These are phyloP conservation scores for Chelidonichthys spinosus DNA, from an alignment of 2,797 vertebrate species.

Conservation along the genomic window DNA sequence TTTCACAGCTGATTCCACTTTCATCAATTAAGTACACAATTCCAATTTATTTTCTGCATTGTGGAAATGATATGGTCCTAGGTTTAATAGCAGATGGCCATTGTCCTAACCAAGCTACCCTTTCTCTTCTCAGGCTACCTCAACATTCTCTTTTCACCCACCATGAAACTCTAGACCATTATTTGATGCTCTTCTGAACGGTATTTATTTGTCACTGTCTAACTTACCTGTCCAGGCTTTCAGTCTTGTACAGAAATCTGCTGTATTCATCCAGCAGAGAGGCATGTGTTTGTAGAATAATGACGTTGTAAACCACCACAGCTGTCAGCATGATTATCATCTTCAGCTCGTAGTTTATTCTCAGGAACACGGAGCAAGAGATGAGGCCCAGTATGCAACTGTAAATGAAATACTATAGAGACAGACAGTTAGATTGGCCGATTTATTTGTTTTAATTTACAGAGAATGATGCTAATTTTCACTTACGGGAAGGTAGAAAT, in stretches of 20 bases:
- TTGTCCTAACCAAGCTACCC: not conserved
- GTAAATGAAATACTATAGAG: conserved; percentile 93
- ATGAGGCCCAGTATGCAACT: conserved; percentile 94
- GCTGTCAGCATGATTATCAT: conserved; percentile 94
- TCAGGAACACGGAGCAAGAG: conserved; percentile 94
- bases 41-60: too few relatives aligned
- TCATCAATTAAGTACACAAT: too few relatives aligned
- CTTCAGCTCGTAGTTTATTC: conserved; percentile 95
- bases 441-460: not conserved
- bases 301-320: conserved; percentile 90
- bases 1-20: too few relatives aligned
- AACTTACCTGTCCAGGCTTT: conserved; percentile 87
- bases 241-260: conserved; percentile 87
- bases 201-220: not conserved
- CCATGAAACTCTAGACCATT: not conserved
- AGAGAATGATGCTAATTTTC: not conserved
- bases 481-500: conserved; percentile 98
- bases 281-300: conserved; percentile 92
- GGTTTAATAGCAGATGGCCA: not conserved
- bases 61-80: too few relatives aligned
- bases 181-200: not conserved
- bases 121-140: not conserved
- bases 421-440: not conserved
- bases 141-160: not conserved
- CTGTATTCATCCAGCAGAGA: conserved; percentile 91